Conservation (phyloP, 2,113 vertebrate genomes). For the Catharus fuscescens region DNA sequence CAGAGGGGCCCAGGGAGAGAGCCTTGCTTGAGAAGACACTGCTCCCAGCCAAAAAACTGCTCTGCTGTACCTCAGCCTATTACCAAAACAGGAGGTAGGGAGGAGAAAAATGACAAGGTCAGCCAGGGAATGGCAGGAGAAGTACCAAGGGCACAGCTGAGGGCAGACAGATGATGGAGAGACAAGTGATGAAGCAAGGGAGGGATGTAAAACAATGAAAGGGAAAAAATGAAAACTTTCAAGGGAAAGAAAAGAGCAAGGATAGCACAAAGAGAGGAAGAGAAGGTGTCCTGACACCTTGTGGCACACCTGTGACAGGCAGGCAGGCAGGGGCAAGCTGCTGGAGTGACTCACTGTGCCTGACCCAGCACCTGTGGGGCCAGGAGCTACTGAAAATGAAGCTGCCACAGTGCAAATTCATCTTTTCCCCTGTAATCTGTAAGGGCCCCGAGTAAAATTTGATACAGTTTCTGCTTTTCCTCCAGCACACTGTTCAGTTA, state of each 20-base stretch:
- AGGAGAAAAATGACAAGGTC: not conserved
- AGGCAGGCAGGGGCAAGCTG: not conserved
- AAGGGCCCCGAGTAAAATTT: not conserved
- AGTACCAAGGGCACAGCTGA: not conserved
- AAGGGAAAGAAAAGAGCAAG: not conserved
- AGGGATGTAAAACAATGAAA: not conserved
- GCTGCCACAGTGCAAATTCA: not conserved
- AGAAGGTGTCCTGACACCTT: not conserved
- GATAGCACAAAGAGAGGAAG: not conserved
- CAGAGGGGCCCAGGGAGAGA: not conserved
- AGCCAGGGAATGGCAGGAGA: not conserved
- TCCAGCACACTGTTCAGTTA: not conserved
- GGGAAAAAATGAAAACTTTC: not conserved
- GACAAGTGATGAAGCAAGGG: not conserved
- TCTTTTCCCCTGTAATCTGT: not conserved
- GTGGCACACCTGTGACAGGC: not conserved
- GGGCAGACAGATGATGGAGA: fast-evolving
- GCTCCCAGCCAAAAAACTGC: not conserved
- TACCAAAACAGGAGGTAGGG: not conserved
- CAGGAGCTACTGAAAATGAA: not conserved
- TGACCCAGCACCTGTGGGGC: fast-evolving
- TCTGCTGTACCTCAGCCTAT: not conserved
- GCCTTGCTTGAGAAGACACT: not conserved
- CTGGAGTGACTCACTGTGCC: fast-evolving
- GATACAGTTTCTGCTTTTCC: not conserved